phyloP scores from a whole-genome alignment of 2,888 invertebrate genomes.

The Macrostomum cliftonense region DNA sequence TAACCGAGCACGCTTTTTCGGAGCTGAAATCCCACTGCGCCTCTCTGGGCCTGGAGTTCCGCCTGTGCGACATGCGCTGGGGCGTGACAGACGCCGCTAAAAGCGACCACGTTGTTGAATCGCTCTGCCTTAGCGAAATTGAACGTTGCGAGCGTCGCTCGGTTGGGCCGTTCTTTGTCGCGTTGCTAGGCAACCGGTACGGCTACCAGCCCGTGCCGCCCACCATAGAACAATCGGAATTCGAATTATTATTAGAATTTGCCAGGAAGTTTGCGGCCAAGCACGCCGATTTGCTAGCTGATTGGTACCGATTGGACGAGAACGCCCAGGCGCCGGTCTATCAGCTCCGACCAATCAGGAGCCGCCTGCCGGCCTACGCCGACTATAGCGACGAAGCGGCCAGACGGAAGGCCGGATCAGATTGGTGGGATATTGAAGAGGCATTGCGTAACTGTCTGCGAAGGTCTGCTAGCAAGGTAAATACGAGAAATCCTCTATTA shows the following conservation, averaged over 20 bases:
- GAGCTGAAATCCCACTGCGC: constrained; percentile 21
- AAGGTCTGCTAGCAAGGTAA: not conserved
- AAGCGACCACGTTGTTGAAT: constrained; percentile 25
- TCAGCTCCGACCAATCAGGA: constrained; percentile 22
- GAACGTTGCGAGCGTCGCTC: constrained; percentile 26
- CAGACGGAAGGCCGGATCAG: constrained; percentile 3
- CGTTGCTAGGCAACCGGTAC: constrained; percentile 28
- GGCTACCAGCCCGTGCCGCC: constrained; percentile 26
- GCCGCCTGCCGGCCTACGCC: constrained; percentile 19
- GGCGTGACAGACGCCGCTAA: constrained; percentile 28
- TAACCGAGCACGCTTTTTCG: constrained; percentile 21
- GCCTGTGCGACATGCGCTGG: constrained; percentile 32
- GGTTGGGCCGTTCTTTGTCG: constrained; percentile 30
- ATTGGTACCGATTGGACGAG: constrained; percentile 26
- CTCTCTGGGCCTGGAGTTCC: constrained; percentile 23
- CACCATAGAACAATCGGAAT: constrained; percentile 18
- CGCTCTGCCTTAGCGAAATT: constrained; percentile 26
- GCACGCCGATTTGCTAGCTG: constrained; percentile 17
- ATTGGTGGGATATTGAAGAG: constrained; percentile 8
- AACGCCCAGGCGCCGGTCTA: constrained; percentile 24
- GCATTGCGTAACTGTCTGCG: constrained; percentile 1
- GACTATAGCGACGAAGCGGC: constrained; percentile 16
- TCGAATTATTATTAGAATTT: constrained; percentile 16
- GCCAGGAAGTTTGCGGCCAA: constrained; percentile 14
- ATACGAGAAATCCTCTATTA: too few relatives aligned